Conservation (phyloP, 2,113 vertebrate genomes). For the Chlamydotis undulata region DNA sequence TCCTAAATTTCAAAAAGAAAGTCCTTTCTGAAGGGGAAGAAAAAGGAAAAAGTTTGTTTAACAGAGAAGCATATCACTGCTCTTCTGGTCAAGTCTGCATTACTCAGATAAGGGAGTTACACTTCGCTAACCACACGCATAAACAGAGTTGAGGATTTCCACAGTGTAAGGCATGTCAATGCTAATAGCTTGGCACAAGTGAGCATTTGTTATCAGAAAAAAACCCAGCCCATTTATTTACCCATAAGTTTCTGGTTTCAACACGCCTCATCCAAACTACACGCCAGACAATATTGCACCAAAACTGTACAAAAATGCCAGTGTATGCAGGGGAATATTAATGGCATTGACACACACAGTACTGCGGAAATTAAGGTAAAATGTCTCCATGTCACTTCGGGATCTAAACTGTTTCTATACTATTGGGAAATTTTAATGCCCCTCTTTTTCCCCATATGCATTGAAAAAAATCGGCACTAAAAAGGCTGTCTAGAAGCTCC, state of each 20-base stretch:
- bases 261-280: not conserved
- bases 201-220: not conserved
- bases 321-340: not conserved
- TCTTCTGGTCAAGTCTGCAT: conserved; percentile 12
- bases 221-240: not conserved
- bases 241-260: not conserved
- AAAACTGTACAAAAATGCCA: not conserved
- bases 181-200: conserved; percentile 20
- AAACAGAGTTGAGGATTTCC: not conserved
- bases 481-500: not conserved
- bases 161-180: not conserved
- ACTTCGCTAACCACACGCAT: not conserved
- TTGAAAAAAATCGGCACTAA: not conserved
- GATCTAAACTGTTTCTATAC: not conserved
- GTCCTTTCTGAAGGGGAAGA: not conserved
- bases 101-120: conserved; percentile 29
- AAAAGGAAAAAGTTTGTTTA: not conserved
- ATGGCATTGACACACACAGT: not conserved
- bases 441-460: not conserved
- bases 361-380: not conserved
- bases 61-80: not conserved
- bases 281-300: not conserved
- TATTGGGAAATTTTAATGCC: not conserved
- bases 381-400: not conserved
- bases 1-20: not conserved